Percentiles rank a stretch among this genome's conserved stretches.
phyloP scores from a whole-genome alignment of 1,140 invertebrate species.

The Gonioctena quinquepunctata region DNA sequence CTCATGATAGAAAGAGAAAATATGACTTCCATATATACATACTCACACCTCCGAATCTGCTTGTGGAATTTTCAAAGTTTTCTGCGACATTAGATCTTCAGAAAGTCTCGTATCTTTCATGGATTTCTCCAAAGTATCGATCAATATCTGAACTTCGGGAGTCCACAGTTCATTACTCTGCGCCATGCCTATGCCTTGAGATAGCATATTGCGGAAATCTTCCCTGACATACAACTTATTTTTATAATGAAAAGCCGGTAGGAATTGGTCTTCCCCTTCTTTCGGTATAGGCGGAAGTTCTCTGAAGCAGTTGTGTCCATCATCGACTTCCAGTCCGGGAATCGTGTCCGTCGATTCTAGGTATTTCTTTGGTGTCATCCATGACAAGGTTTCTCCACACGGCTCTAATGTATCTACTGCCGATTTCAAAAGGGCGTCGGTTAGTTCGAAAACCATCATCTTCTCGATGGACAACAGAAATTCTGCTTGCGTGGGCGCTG shows the following conservation, averaged over 20 bases:
- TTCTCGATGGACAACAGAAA: constrained; percentile 55
- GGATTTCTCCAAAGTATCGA: constrained; percentile 14
- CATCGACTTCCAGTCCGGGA: constrained; percentile 19
- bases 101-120: no score
- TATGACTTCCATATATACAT: no score
- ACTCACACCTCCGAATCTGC: no score
- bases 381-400: neutral
- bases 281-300: constrained; percentile 21
- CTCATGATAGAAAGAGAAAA: no score
- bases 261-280: constrained; percentile 22
- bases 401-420: neutral
- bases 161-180: constrained; percentile 42
- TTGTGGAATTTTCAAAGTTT: no score
- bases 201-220: constrained; percentile 44
- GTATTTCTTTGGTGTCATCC: neutral
- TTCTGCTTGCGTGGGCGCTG: constrained; percentile 55
- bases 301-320: constrained; percentile 41
- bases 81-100: no score
- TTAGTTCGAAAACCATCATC: constrained; percentile 50
- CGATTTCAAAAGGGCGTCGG: constrained; percentile 29
- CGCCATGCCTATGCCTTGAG: constrained; percentile 27
- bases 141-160: constrained; percentile 33
- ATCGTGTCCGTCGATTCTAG: neutral
- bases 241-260: constrained; percentile 44
- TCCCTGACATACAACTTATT: constrained; percentile 45